Conservation (phyloP, 2,888 invertebrate genomes). For the Oscheius myriophilus region DNA sequence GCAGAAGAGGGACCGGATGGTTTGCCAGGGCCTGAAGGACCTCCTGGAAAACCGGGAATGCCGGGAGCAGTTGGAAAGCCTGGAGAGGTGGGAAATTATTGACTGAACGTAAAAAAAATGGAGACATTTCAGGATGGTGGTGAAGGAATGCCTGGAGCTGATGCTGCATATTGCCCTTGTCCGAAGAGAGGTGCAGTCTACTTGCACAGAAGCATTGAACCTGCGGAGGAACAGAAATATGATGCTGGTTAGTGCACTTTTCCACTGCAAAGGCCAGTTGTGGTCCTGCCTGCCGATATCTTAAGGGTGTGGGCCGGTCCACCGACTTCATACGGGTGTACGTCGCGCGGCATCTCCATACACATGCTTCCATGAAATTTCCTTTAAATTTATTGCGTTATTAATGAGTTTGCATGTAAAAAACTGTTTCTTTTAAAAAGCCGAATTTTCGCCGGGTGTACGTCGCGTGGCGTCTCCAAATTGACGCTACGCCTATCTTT, state of each 20-base stretch:
- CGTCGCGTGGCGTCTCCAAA: too few relatives aligned
- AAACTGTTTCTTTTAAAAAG: too few relatives aligned
- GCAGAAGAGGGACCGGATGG: slow-evolving; percentile 61
- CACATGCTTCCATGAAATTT: too few relatives aligned
- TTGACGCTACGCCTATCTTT: too few relatives aligned
- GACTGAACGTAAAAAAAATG: not conserved
- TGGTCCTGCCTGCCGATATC: too few relatives aligned
- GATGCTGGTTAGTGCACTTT: slow-evolving; percentile 2
- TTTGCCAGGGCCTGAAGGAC: slow-evolving; percentile 52
- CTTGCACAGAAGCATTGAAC: not conserved
- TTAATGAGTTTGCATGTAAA: too few relatives aligned
- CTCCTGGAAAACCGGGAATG: slow-evolving; percentile 52
- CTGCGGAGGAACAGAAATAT: too few relatives aligned
- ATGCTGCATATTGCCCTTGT: slow-evolving; percentile 53
- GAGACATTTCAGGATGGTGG: slow-evolving; percentile 33
- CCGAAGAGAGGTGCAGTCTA: slow-evolving; percentile 40
- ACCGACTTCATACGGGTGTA: too few relatives aligned
- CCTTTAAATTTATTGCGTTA: too few relatives aligned
- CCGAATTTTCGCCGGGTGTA: too few relatives aligned
- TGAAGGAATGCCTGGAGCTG: slow-evolving; percentile 44
- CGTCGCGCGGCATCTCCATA: too few relatives aligned
- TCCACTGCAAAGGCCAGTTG: slow-evolving; percentile 7
- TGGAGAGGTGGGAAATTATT: slow-evolving; percentile 30
- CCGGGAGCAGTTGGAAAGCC: slow-evolving; percentile 51
- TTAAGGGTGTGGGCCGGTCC: too few relatives aligned